Percentiles rank a stretch among this genome's conserved stretches.
Evolutionary conservation across 2,797 vertebrate genomes (phyloP).

Genomic region (Rhinella marina): DNA sequence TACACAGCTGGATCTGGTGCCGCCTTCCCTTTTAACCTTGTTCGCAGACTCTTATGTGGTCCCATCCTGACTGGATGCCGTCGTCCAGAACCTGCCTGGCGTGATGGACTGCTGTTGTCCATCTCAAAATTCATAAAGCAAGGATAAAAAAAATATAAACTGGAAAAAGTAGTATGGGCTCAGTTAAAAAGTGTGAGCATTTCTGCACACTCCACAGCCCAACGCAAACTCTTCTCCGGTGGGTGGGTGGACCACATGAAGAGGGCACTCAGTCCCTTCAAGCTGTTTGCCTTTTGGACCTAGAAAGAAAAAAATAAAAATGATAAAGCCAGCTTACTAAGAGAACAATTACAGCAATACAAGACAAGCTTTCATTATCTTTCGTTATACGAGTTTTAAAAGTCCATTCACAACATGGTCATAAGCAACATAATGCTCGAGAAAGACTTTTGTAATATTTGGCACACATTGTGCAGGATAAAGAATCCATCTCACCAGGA

Average conservation of each 20-base stretch:
- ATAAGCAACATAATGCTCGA: not conserved
- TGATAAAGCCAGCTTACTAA: not conserved
- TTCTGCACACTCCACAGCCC: slow-evolving; percentile 98
- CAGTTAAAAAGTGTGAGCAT: slow-evolving; percentile 97
- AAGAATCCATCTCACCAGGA: not conserved
- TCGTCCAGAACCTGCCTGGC: slow-evolving; percentile 68
- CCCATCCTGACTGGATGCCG: slow-evolving; percentile 77
- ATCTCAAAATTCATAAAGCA: slow-evolving; percentile 47
- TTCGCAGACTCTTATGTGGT: slow-evolving; percentile 78
- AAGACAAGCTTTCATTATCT: too few relatives aligned
- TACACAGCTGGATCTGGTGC: slow-evolving; percentile 78
- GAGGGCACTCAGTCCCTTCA: slow-evolving; percentile 96
- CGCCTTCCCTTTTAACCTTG: slow-evolving; percentile 76
- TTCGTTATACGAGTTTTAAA: too few relatives aligned
- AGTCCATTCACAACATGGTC: too few relatives aligned
- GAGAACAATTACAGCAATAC: not conserved
- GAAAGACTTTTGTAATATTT: not conserved
- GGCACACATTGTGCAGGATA: not conserved
- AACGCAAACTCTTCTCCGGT: slow-evolving; percentile 98
- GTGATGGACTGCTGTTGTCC: slow-evolving; percentile 69
- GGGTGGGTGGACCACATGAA: slow-evolving; percentile 97
- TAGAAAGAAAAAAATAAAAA: slow-evolving; percentile 65
- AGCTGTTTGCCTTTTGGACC: slow-evolving; percentile 99
- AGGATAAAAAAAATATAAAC: slow-evolving; percentile 58
- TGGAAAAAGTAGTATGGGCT: slow-evolving; percentile 56